Evolutionary conservation across 2,888 invertebrate genomes (phyloP).

Genomic region (Eurois occulta): DNA sequence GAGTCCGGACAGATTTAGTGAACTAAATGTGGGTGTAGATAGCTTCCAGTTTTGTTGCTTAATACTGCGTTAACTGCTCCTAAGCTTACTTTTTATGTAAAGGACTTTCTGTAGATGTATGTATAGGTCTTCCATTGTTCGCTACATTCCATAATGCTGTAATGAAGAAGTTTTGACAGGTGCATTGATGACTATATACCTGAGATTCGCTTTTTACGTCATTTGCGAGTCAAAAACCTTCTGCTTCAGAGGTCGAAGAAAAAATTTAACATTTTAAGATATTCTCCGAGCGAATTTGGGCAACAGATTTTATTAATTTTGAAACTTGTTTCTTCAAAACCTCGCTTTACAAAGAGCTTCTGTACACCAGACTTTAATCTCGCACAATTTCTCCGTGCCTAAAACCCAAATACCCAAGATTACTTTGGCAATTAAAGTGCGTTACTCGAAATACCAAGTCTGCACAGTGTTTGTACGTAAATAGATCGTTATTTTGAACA

Average conservation of each 20-base stretch:
- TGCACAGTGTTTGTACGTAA: slow-evolving; percentile 69
- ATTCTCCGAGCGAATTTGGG: neutral
- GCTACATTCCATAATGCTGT: slow-evolving; percentile 15
- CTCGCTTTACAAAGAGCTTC: slow-evolving; percentile 20
- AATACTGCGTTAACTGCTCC: neutral
- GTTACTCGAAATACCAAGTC: slow-evolving; percentile 63
- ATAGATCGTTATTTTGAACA: slow-evolving; percentile 71
- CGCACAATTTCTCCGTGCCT: slow-evolving; percentile 40
- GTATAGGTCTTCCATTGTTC: slow-evolving; percentile 31
- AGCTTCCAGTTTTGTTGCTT: slow-evolving; percentile 22
- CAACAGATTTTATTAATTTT: neutral
- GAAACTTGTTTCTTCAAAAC: slow-evolving; percentile 15
- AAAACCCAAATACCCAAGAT: slow-evolving; percentile 50
- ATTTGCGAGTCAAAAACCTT: neutral
- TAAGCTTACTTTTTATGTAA: slow-evolving; percentile 11
- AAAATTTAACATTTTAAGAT: neutral
- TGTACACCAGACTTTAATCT: slow-evolving; percentile 17
- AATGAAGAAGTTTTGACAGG: slow-evolving; percentile 29
- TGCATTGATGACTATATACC: slow-evolving; percentile 13
- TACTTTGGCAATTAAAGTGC: slow-evolving; percentile 61
- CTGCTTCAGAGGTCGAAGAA: neutral
- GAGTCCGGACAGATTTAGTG: slow-evolving; percentile 40
- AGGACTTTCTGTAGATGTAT: slow-evolving; percentile 8
- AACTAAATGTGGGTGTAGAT: slow-evolving; percentile 38
- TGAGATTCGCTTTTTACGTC: neutral